A percentile compares a stretch with the other conserved stretches of the same genome.
Evolutionary conservation across 1,140 invertebrate species (phyloP).

Genomic region (Formica selysi): DNA sequence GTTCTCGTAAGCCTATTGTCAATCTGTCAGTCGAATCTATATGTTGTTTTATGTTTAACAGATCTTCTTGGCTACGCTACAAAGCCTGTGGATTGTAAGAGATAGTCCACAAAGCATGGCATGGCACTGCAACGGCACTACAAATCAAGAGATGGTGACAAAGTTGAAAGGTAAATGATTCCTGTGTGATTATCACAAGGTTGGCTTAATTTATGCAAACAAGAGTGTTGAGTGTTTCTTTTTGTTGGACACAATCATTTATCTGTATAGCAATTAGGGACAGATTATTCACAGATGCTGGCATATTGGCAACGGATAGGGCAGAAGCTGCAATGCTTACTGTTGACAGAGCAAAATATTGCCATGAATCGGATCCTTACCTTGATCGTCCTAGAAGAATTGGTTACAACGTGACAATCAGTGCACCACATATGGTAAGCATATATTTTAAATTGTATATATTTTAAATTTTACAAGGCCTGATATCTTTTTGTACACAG

Average conservation of each 20-base stretch:
- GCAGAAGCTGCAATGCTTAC: slow-evolving; percentile 95
- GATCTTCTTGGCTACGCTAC: not conserved
- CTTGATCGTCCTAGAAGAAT: slow-evolving; percentile 96
- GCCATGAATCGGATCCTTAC: slow-evolving; percentile 91
- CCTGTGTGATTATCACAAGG: not conserved
- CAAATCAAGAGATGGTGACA: slow-evolving; percentile 82
- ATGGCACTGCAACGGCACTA: slow-evolving; percentile 84
- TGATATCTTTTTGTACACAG: not conserved
- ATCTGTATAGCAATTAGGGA: slow-evolving; percentile 11
- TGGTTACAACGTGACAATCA: slow-evolving; percentile 97
- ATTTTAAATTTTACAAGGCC: not conserved
- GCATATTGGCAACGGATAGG: slow-evolving; percentile 92
- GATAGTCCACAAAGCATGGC: slow-evolving; percentile 76
- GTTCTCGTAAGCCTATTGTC: not conserved
- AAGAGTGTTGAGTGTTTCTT: not conserved
- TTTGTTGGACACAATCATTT: not conserved
- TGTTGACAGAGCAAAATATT: slow-evolving; percentile 95
- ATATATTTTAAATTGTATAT: not conserved
- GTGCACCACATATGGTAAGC: slow-evolving; percentile 98
- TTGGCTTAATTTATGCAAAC: not conserved
- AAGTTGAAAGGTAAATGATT: slow-evolving; percentile 81
- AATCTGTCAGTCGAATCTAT: not conserved
- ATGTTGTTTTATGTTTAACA: slow-evolving; percentile 1
- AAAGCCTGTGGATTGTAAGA: not conserved
- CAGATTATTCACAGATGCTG: slow-evolving; percentile 89